Evolutionary conservation across 2,113 vertebrate genomes (phyloP).

Genomic region (Morone saxatilis): DNA sequence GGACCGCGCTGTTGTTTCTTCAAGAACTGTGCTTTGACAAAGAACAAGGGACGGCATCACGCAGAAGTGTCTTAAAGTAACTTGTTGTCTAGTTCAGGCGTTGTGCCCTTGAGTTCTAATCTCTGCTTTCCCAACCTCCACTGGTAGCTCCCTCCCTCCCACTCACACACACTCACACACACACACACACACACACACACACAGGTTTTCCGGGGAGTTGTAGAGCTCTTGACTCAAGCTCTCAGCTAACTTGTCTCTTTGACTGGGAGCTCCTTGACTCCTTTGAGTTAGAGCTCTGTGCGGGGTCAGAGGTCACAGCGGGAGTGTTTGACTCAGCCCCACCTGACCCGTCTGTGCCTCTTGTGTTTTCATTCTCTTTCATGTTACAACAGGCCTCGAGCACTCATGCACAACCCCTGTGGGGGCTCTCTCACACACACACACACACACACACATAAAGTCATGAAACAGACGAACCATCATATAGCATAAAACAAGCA

Average conservation of each 20-base stretch:
- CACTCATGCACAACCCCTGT: slow-evolving; percentile 72
- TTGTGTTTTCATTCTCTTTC: slow-evolving; percentile 76
- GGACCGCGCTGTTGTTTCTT: background rate
- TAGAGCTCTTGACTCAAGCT: slow-evolving; percentile 61
- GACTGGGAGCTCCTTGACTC: slow-evolving; percentile 74
- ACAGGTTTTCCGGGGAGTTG: slow-evolving; percentile 10
- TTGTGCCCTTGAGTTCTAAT: slow-evolving; percentile 30
- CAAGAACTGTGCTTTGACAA: background rate
- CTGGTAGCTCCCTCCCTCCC: background rate
- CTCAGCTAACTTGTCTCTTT: slow-evolving; percentile 73
- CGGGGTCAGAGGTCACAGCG: slow-evolving; percentile 73
- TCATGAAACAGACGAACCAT: slow-evolving; percentile 63
- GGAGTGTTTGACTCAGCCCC: slow-evolving; percentile 75
- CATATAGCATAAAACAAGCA: slow-evolving; percentile 68
- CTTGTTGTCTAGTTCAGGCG: background rate
- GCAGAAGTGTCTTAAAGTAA: background rate
- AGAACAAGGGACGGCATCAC: background rate
- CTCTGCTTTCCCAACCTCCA: background rate
- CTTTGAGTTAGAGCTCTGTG: slow-evolving; percentile 62
- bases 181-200: background rate
- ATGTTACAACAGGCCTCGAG: slow-evolving; percentile 78
- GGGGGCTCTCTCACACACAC: slow-evolving; percentile 38
- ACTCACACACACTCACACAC: background rate
- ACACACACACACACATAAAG: slow-evolving; percentile 14
- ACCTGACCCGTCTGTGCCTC: slow-evolving; percentile 69